Evolutionary conservation across 2,113 vertebrate genomes (phyloP).

Genomic region (Pavo muticus): DNA sequence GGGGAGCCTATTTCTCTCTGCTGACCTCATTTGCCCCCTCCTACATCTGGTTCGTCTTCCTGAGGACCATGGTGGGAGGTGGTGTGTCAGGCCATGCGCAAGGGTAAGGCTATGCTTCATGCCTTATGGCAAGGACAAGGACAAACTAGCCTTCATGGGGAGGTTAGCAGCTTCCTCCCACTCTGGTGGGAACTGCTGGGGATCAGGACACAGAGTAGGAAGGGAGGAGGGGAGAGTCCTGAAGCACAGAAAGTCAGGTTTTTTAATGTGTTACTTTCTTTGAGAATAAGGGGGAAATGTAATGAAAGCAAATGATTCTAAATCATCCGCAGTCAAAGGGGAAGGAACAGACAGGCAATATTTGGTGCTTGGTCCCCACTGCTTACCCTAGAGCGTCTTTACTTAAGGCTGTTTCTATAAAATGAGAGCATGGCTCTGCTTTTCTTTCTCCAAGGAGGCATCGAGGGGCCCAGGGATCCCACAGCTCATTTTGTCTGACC

Average conservation of each 20-base stretch:
- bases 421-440: background rate
- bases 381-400: background rate
- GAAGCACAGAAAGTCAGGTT: background rate
- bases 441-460: background rate
- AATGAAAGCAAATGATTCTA: background rate
- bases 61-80: conserved; percentile 92
- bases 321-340: background rate
- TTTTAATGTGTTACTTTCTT: background rate
- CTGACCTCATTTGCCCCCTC: conserved; percentile 93
- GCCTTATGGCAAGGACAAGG: fast-evolving
- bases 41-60: conserved; percentile 94
- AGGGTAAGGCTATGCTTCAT: conserved; percentile 77
- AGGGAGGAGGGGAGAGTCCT: background rate
- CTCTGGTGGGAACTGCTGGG: background rate
- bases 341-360: background rate
- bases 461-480: fast-evolving
- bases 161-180: too few relatives aligned
- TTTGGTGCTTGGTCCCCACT: background rate
- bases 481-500: background rate
- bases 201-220: background rate
- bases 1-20: conserved; percentile 93
- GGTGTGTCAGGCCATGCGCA: conserved; percentile 90
- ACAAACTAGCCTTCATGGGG: fast-evolving
- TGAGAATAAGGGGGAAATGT: background rate
- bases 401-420: background rate